Evolutionary conservation across 2,113 vertebrate genomes (phyloP), one percentile per base, ranked within the genome.

Genomic region (Synchiropus splendidus): DNA sequence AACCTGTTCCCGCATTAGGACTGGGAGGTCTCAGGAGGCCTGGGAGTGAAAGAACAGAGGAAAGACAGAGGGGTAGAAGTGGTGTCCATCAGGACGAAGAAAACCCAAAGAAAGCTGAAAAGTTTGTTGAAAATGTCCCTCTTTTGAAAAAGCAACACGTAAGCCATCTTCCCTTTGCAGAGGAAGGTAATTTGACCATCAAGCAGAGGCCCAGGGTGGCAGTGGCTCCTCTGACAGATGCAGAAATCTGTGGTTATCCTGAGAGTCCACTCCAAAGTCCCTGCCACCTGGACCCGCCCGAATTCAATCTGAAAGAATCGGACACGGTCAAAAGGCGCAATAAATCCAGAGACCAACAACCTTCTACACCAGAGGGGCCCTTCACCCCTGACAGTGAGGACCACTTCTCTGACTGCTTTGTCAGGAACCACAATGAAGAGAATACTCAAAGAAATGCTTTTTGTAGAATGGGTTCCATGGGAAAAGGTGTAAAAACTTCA

Each of bases 101-200:
- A 9, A 92, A 93, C 68, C 85, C 86, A 0, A 91, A 94, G 49
- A 90, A 91, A 12, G 88, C 92, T 12, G 74, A 79, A 12, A 55
- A 51, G 9, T 70, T 65, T 2, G 58, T 34, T 1, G 53, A 67
- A 0, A 49, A 74, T 12, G 79, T 83, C 1, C 78, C 87, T 0
- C 90, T 88, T 0, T 87, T 89, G 0, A 90, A 92, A 58, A 89
- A 86, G 75, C 94, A 92, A 78, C 96, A 92, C 17, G 92, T 89
- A 0, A 92, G 97, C 70, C 93, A 91, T 76, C 89, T 98, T 55
- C 94, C 94, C 1, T 98, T 97, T 5, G 94, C 94, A 0, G 94
- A 98, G 64, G 94, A 98, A 67, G 94, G 94, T 6, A 97, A 96
- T 61, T 82, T 98, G 61, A 98, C 94, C 35, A 97, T 97, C 76